These are phyloP conservation scores for Pegoplata infirma DNA, from an alignment of 2,888 invertebrate species.

Conservation along the genomic window DNA sequence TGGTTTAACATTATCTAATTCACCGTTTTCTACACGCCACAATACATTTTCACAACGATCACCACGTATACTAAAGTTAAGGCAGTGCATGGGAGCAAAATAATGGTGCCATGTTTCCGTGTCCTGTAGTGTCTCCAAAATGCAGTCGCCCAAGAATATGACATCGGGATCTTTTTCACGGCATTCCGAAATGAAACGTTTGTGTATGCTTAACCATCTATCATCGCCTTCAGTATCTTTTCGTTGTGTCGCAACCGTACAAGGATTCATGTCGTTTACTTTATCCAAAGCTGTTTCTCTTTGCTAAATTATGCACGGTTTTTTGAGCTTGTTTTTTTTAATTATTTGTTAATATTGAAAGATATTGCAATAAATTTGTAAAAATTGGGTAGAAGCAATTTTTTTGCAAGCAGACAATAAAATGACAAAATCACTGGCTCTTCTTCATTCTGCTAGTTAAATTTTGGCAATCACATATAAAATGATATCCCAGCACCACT, in stretches of 20 bases:
- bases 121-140: slow-evolving; percentile 89
- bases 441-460: slow-evolving; percentile 30
- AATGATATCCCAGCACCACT: too few relatives aligned
- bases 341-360: background rate
- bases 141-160: slow-evolving; percentile 93
- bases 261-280: slow-evolving; percentile 82
- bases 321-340: background rate
- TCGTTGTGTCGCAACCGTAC: slow-evolving; percentile 84
- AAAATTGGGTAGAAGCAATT: slow-evolving; percentile 4
- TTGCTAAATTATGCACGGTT: background rate
- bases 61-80: slow-evolving; percentile 91
- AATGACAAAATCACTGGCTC: slow-evolving; percentile 41
- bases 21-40: slow-evolving; percentile 94
- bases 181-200: slow-evolving; percentile 89
- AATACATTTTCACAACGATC: slow-evolving; percentile 93
- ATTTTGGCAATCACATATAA: background rate
- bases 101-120: slow-evolving; percentile 93
- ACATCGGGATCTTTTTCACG: slow-evolving; percentile 95
- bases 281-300: background rate
- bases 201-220: slow-evolving; percentile 87
- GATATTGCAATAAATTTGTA: slow-evolving; percentile 8
- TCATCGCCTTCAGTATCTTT: slow-evolving; percentile 90
- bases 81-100: slow-evolving; percentile 94
- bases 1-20: slow-evolving; percentile 91
- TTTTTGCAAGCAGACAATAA: slow-evolving; percentile 27